Evolutionary conservation across 1,140 invertebrate genomes (phyloP).

Genomic region (Bombus cullumanus): DNA sequence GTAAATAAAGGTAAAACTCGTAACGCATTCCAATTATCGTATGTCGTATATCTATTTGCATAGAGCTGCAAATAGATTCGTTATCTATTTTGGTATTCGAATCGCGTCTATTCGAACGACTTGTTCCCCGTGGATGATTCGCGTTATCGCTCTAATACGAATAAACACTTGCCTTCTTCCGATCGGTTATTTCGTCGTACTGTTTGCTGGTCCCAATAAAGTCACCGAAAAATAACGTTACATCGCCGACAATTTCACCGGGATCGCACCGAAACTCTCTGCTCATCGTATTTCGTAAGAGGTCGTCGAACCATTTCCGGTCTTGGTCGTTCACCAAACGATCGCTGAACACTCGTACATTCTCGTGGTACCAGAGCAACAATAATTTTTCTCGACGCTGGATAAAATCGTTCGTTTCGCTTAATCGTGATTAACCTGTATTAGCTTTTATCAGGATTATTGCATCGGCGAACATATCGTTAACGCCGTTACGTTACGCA

Average conservation of each 20-base stretch:
- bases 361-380: constrained; percentile 88
- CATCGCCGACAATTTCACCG: constrained; percentile 79
- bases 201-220: constrained; percentile 56
- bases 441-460: too few species aligned
- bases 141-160: too few species aligned
- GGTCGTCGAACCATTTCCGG: constrained; percentile 84
- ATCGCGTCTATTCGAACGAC: too few species aligned
- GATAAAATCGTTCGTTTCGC: accelerated
- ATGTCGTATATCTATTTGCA: too few species aligned
- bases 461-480: too few species aligned
- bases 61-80: too few species aligned
- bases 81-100: too few species aligned
- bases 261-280: constrained; percentile 86
- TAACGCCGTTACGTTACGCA: too few species aligned
- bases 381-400: constrained; percentile 63
- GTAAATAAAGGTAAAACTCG: too few species aligned
- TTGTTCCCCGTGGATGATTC: too few species aligned
- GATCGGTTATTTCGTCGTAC: constrained; percentile 67
- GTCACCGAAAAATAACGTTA: constrained; percentile 65
- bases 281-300: constrained; percentile 83
- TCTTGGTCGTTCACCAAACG: constrained; percentile 86
- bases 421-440: too few species aligned
- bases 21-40: neutral
- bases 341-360: constrained; percentile 88
- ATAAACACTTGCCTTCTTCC: constrained; percentile 44